Evolutionary conservation across 2,888 invertebrate genomes (phyloP).

Genomic region (Metalampra italica): DNA sequence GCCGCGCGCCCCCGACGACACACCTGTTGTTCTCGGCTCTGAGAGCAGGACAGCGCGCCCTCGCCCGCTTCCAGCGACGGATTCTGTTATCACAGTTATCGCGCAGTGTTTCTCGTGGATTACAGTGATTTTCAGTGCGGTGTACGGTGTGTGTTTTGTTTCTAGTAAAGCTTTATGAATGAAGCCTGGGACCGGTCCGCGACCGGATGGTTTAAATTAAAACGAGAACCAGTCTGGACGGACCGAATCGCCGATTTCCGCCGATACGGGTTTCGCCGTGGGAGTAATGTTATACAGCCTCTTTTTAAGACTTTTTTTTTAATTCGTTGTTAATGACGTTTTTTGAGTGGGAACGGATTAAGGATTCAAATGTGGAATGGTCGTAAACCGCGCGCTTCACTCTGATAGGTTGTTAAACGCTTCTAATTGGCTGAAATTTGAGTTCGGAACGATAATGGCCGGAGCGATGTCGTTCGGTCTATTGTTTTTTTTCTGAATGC

Average conservation of each 20-base stretch:
- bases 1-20: conserved; percentile 17
- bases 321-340: conserved; percentile 22
- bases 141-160: conserved; percentile 27
- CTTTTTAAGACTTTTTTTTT: conserved; percentile 14
- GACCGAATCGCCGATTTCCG: conserved; percentile 43
- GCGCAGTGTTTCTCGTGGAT: conserved; percentile 36
- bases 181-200: conserved; percentile 33
- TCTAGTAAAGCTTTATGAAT: conserved; percentile 43
- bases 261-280: conserved; percentile 43
- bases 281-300: conserved; percentile 33
- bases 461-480: background rate
- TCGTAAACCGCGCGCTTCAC: conserved; percentile 7
- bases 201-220: conserved; percentile 42
- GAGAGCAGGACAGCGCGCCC: conserved; percentile 26
- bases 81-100: conserved; percentile 21
- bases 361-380: conserved; percentile 17
- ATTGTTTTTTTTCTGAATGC: background rate
- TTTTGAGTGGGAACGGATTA: conserved; percentile 30
- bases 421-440: conserved; percentile 9
- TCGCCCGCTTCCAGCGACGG: conserved; percentile 28
- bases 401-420: conserved; percentile 7
- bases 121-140: conserved; percentile 48
- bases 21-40: conserved; percentile 47
- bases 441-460: conserved; percentile 2
- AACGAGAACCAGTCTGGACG: conserved; percentile 39